Conservation (phyloP, 1,140 invertebrate species). For the Drosophila malerkotliana region DNA sequence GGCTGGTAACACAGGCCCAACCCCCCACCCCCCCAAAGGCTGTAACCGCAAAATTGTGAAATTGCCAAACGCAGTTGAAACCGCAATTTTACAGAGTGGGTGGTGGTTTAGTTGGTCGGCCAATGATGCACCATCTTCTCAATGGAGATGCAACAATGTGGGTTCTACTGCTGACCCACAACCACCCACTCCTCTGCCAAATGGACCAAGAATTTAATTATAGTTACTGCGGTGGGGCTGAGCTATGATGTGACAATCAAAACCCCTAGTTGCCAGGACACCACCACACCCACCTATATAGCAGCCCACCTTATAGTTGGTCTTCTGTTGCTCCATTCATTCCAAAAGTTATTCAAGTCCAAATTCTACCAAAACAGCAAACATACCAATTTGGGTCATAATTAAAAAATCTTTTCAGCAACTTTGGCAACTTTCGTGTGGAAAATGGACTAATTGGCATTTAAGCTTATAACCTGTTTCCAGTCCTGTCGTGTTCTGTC, state of each 20-base stretch:
- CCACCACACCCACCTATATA: too few relatives aligned
- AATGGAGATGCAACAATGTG: constrained; percentile 17
- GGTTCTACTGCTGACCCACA: too few relatives aligned
- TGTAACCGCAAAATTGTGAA: constrained; percentile 45
- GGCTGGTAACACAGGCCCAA: too few relatives aligned
- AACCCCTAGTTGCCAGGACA: not conserved
- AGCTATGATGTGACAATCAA: not conserved
- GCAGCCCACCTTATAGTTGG: not conserved
- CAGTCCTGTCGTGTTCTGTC: not conserved
- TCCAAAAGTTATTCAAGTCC: not conserved
- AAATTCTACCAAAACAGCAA: not conserved
- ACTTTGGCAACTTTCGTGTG: too few relatives aligned
- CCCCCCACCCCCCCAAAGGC: not conserved
- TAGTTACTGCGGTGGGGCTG: not conserved
- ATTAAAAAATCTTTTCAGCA: constrained; percentile 1
- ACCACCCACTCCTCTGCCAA: not conserved
- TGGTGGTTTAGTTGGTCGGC: not conserved
- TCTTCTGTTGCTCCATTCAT: not conserved
- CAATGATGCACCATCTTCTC: not conserved
- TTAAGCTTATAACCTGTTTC: not conserved
- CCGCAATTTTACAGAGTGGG: constrained; percentile 37
- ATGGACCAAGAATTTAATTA: constrained; percentile 6
- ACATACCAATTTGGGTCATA: not conserved
- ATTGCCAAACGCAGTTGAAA: constrained; percentile 42
- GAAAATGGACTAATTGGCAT: not conserved